These are phyloP conservation scores for Brachionus rotundiformis DNA, from an alignment of 1,140 invertebrate genomes.

Conservation along the genomic window DNA sequence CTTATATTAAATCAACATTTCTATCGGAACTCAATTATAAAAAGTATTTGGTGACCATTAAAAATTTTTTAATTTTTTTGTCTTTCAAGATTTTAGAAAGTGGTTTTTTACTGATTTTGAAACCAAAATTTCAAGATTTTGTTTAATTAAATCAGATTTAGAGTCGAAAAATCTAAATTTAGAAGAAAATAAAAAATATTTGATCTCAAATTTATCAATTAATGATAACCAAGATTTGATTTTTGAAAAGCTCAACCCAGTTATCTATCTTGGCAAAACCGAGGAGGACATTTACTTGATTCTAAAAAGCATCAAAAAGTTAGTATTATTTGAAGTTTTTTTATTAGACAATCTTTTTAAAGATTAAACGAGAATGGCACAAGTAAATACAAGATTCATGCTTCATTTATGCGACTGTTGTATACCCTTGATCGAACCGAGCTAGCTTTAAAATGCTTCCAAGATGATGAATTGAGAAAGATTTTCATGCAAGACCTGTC, in stretches of 20 bases:
- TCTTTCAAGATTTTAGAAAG: not conserved
- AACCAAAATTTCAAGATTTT: not conserved
- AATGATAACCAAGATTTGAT: not conserved
- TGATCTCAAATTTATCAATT: not conserved
- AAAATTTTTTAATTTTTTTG: not conserved
- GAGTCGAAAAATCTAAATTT: not conserved
- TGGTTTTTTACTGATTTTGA: constrained; percentile 2
- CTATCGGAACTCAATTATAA: not conserved
- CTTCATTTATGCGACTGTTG: not conserved
- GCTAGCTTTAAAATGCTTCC: not conserved
- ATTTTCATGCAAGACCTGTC: constrained; percentile 20
- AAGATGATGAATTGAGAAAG: not conserved
- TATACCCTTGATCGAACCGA: not conserved
- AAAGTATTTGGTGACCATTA: not conserved
- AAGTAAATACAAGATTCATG: not conserved
- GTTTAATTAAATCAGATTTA: not conserved
- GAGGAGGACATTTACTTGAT: constrained; percentile 1
- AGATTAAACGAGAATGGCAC: not conserved
- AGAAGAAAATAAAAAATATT: not conserved
- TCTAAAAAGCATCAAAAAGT: not conserved
- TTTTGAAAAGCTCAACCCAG: not conserved
- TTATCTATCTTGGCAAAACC: not conserved
- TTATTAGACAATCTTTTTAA: not conserved
- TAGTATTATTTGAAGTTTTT: not conserved
- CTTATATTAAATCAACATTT: not conserved